phyloP scores from a whole-genome alignment of 1,140 invertebrate genomes.

The Melitaea cinxia region DNA sequence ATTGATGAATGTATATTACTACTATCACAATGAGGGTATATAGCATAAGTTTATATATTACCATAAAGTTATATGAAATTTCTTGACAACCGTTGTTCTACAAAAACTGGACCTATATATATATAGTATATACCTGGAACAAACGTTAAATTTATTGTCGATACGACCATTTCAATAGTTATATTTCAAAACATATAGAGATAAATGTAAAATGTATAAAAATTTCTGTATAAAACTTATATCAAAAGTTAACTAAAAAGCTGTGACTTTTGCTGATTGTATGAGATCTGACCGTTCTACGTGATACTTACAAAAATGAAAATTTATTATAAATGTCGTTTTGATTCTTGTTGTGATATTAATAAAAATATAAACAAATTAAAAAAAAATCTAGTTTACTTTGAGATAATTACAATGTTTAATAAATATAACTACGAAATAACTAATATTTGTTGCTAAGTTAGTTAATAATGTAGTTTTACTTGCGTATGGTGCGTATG shows the following conservation, averaged over 20 bases:
- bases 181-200: constrained; percentile 1
- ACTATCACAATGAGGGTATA: too few species aligned
- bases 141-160: not conserved
- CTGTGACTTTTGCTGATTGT: too few species aligned
- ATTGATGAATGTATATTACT: too few species aligned
- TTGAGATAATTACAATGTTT: not conserved
- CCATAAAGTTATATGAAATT: too few species aligned
- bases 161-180: not conserved
- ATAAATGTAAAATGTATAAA: not conserved
- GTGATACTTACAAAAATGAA: too few species aligned
- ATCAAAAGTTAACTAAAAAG: not conserved
- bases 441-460: not conserved
- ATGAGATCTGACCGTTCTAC: too few species aligned
- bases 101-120: too few species aligned
- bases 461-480: constrained; percentile 8
- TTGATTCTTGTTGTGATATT: constrained; percentile 5
- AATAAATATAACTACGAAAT: not conserved
- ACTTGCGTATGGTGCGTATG: constrained; percentile 18
- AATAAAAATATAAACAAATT: not conserved
- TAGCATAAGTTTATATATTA: too few species aligned
- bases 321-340: constrained; percentile 2
- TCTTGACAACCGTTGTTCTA: too few species aligned
- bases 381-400: not conserved
- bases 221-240: not conserved
- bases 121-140: too few species aligned